Base-by-base conservation (phyloP, 2,888 invertebrate genomes). In the Cryptocheilus praepositus region DNA sequence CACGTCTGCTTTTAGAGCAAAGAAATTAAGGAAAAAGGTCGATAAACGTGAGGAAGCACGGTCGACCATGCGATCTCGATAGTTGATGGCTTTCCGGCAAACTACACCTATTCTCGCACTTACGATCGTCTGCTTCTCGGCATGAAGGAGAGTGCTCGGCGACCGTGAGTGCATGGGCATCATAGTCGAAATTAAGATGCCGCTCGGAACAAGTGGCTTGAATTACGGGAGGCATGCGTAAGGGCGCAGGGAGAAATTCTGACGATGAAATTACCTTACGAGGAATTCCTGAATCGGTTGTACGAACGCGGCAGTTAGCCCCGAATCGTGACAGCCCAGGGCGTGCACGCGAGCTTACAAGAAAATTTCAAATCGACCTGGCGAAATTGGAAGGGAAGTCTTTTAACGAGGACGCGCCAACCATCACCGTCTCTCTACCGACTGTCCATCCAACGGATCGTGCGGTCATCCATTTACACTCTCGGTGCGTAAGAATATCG, bases 361-460 rank as follows among this genome's bases (percentile, higher is more conserved):
- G 86, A 85, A 88, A 87, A 88, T 86, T 87, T 86, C 84, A 86
- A 85, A 88, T 88, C 87, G 86, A 88, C 87, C 87, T 84, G 82
- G 82, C 86, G 76, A 87, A 87, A 87, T 86, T 86, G 83, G 85
- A 83, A 80, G 81, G 81, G 76, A 81, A 76, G 74, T 70, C 79
- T 79, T 84, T 84, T 85, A 84, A 85, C 83, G 82, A 83, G 83
- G 36, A 79, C 62, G 79, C 77, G 25, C 25, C 25, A 81, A 77
- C 83, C 82, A 82, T 80, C 81, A 79, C 78, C 77, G 82, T 76
- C 77, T 53, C 62, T 74, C 65, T 53, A 70, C 74, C 70, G 69
- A 36, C 36, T 36, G 36, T 7, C 4, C 8, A 11, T 28, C 28
- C 28, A 7, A 28, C 28, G 7, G 28, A 28, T 28, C 28, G 4